Percentiles rank a stretch among this genome's conserved stretches.
phyloP scores from a whole-genome alignment of 2,113 vertebrate genomes.

The Odocoileus virginianus region DNA sequence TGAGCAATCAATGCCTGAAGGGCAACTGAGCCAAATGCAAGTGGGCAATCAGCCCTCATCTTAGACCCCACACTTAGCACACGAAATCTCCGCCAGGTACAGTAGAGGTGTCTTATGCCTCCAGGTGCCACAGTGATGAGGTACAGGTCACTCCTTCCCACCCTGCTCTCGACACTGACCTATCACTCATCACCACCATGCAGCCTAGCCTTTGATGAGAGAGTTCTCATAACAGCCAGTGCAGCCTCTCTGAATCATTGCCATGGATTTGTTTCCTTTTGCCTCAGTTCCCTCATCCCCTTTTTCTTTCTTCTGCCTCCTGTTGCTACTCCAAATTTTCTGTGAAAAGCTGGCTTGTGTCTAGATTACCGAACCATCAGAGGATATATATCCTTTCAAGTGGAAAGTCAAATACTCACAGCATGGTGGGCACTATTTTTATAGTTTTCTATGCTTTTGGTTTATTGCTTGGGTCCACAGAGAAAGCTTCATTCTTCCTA shows the following conservation, averaged over 20 bases:
- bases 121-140: background rate
- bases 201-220: background rate
- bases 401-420: constrained; percentile 1
- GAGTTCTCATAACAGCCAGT: background rate
- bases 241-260: background rate
- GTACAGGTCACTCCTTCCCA: background rate
- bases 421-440: background rate
- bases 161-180: background rate
- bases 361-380: background rate
- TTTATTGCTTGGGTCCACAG: background rate
- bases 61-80: background rate
- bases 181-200: background rate
- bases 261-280: background rate
- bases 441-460: background rate
- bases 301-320: background rate
- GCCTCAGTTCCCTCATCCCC: background rate
- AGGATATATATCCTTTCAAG: background rate
- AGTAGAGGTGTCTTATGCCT: background rate
- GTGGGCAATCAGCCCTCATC: background rate
- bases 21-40: background rate
- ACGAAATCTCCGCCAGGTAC: background rate
- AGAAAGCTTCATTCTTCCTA: background rate
- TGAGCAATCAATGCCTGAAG: background rate
- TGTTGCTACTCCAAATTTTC: background rate
- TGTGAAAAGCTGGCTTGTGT: background rate